A percentile compares a stretch with the other conserved stretches of the same genome.
Evolutionary conservation across 2,797 vertebrate species (phyloP).

Genomic region (Gallirallus australis): DNA sequence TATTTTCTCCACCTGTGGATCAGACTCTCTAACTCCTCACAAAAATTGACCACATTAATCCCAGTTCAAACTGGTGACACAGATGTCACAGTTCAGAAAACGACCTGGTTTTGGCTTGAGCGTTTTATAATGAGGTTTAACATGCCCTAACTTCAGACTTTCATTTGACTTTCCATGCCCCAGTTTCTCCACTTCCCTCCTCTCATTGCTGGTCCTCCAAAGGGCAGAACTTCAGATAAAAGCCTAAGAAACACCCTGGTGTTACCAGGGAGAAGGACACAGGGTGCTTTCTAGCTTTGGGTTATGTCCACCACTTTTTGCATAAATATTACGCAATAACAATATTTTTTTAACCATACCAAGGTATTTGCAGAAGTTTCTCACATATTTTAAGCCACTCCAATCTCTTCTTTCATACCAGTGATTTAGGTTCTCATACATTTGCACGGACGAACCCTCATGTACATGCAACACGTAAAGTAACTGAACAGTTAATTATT

Average conservation of each 20-base stretch:
- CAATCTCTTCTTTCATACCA: not conserved
- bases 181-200: not conserved
- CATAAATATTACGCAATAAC: not conserved
- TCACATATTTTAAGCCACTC: not conserved
- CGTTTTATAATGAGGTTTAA: not conserved
- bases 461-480: rapidly evolving
- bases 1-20: not conserved
- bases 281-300: not conserved
- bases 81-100: not conserved
- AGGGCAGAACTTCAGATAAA: not conserved
- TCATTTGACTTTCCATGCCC: not conserved
- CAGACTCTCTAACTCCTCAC: not conserved
- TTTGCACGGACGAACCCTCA: not conserved
- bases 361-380: not conserved
- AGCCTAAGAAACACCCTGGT: not conserved
- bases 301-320: not conserved
- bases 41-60: not conserved
- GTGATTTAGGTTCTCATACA: not conserved
- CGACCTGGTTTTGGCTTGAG: not conserved
- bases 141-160: not conserved
- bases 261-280: not conserved
- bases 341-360: not conserved
- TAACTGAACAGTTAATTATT: not conserved
- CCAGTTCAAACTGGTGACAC: not conserved
- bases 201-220: not conserved